Percentiles rank a stretch among this genome's conserved stretches.
These are phyloP conservation scores for Macroglossus sobrinus DNA, from an alignment of 2,113 vertebrate genomes.

Conservation along the genomic window DNA sequence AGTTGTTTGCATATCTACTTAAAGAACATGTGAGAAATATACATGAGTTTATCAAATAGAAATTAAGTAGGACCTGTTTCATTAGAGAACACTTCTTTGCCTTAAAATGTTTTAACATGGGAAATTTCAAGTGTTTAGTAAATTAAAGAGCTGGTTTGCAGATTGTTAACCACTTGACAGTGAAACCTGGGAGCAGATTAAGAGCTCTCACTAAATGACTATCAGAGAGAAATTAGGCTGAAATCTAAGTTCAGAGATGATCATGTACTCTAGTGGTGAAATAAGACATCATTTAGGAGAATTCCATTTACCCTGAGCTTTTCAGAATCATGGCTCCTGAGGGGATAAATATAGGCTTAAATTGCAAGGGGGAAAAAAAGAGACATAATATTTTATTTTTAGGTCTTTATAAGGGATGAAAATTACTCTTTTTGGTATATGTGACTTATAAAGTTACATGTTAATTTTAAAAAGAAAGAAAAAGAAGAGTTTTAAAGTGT, in stretches of 20 bases:
- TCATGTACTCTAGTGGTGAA: background rate
- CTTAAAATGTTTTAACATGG: background rate
- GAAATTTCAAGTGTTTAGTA: background rate
- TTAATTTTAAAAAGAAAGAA: background rate
- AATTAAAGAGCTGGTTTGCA: background rate
- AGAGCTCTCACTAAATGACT: background rate
- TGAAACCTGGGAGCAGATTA: background rate
- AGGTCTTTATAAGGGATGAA: background rate
- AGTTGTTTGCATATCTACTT: too few species aligned
- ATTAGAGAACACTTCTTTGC: too few species aligned
- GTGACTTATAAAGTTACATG: conserved; percentile 9
- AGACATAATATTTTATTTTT: background rate
- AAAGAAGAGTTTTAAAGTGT: background rate
- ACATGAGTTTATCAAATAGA: too few species aligned
- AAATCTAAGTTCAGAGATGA: conserved; percentile 20
- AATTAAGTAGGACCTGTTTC: too few species aligned
- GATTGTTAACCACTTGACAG: background rate
- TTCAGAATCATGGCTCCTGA: background rate
- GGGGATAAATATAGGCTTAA: conserved; percentile 5
- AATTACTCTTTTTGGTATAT: background rate
- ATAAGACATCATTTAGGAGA: background rate
- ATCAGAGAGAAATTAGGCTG: background rate
- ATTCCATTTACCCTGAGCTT: background rate
- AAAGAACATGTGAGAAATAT: too few species aligned
- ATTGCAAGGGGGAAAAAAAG: background rate